Evolutionary conservation across 1,140 invertebrate genomes (phyloP).

Genomic region (Riptortus pedestris): DNA sequence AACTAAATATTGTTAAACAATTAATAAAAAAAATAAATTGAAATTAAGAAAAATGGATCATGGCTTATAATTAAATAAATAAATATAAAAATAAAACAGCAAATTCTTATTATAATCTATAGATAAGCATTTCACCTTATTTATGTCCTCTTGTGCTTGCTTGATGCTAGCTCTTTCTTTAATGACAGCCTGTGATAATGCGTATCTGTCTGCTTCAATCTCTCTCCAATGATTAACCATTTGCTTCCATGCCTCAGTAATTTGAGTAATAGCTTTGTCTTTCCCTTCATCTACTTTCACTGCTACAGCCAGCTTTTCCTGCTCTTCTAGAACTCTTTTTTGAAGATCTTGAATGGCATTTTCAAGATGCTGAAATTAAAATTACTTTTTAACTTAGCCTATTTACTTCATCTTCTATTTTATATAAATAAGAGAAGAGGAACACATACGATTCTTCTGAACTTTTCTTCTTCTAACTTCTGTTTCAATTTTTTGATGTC

Average conservation of each 20-base stretch:
- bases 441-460: constrained; percentile 51
- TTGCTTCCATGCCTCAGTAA: constrained; percentile 46
- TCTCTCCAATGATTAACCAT: constrained; percentile 39
- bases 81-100: too few relatives aligned
- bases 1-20: too few relatives aligned
- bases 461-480: constrained; percentile 62
- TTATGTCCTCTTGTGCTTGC: constrained; percentile 28
- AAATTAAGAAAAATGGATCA: too few relatives aligned
- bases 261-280: constrained; percentile 52
- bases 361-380: constrained; percentile 57
- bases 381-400: too few relatives aligned
- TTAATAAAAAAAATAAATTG: too few relatives aligned
- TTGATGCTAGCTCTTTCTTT: constrained; percentile 28
- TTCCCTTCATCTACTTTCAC: constrained; percentile 62
- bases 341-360: constrained; percentile 61
- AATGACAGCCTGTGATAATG: constrained; percentile 35
- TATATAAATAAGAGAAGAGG: neutral
- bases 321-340: constrained; percentile 56
- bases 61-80: too few relatives aligned
- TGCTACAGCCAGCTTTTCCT: constrained; percentile 66
- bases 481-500: constrained; percentile 37
- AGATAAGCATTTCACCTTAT: constrained; percentile 25
- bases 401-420: too few relatives aligned
- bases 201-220: constrained; percentile 39
- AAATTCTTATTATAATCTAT: neutral